A percentile compares a stretch with the other conserved stretches of the same genome.
Evolutionary conservation across 2,113 vertebrate species (phyloP).

Genomic region (Genyomyrus donnyi): DNA sequence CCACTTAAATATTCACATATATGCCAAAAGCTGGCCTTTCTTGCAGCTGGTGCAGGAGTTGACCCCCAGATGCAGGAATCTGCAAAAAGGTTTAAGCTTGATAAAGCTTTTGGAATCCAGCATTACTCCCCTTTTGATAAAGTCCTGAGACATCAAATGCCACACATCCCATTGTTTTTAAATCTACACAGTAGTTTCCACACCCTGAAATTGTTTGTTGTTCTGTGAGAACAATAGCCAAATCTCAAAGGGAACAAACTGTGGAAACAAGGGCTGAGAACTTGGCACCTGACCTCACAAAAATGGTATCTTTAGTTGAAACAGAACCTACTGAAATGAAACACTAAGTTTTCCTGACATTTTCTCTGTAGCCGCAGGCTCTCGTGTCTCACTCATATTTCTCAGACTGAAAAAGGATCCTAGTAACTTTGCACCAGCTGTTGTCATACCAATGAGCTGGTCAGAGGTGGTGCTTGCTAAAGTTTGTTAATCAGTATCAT

Average conservation of each 20-base stretch:
- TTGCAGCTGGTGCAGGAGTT: constrained; percentile 12
- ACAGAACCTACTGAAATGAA: background rate
- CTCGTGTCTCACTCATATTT: background rate
- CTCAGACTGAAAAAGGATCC: background rate
- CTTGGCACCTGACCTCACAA: background rate
- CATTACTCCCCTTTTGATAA: constrained; percentile 23
- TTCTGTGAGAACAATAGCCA: background rate
- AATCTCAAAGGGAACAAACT: background rate
- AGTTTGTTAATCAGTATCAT: background rate
- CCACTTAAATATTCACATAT: background rate
- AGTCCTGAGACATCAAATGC: constrained; percentile 15
- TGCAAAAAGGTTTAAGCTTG: constrained; percentile 16
- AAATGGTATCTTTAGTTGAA: background rate
- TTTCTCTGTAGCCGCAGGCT: background rate
- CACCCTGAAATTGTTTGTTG: constrained; percentile 11
- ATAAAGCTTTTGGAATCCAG: constrained; percentile 19
- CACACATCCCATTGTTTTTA: constrained; percentile 26
- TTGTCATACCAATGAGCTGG: background rate
- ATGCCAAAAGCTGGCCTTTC: constrained; percentile 4
- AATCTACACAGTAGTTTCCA: background rate
- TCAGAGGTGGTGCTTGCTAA: background rate
- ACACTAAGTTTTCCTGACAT: background rate
- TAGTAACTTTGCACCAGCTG: background rate
- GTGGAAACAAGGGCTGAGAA: background rate
- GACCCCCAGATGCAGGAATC: constrained; percentile 17